These are phyloP conservation scores for Pogonomyrmex barbatus DNA, from an alignment of 1,140 invertebrate species.

Conservation along the genomic window DNA sequence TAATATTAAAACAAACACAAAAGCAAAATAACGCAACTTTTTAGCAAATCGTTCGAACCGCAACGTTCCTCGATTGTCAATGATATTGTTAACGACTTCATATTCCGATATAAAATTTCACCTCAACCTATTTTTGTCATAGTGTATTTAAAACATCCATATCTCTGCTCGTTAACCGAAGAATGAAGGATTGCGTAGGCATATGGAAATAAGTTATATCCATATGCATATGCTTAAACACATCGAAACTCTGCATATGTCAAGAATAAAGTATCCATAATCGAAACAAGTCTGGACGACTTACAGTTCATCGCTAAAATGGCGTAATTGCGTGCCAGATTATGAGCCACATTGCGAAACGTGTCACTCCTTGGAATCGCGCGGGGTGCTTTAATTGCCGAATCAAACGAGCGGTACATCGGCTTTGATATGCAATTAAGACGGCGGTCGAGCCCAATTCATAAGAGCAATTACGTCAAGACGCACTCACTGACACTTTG, in stretches of 20 bases:
- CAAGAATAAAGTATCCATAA: slow-evolving; percentile 29
- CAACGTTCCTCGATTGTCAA: background rate
- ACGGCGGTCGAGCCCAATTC: slow-evolving; percentile 71
- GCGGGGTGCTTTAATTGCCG: slow-evolving; percentile 53
- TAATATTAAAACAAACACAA: background rate
- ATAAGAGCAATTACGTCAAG: slow-evolving; percentile 70
- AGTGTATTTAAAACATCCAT: background rate
- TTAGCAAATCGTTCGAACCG: background rate
- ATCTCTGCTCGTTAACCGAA: slow-evolving; percentile 26
- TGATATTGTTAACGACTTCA: background rate
- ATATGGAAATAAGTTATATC: slow-evolving; percentile 4
- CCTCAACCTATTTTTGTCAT: background rate
- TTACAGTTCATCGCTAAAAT: slow-evolving; percentile 1
- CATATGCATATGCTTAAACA: background rate
- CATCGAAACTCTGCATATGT: background rate
- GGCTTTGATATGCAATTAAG: slow-evolving; percentile 69
- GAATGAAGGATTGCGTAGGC: background rate
- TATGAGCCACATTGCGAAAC: background rate
- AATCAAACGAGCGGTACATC: slow-evolving; percentile 7
- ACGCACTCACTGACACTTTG: slow-evolving; percentile 60
- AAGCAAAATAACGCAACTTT: background rate
- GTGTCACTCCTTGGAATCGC: slow-evolving; percentile 3
- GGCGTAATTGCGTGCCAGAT: slow-evolving; percentile 12
- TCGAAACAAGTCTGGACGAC: background rate
- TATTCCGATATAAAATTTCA: slow-evolving; percentile 15